Base-by-base conservation (phyloP, 2,113 vertebrate species). In the Phylloscopus whistleri region DNA sequence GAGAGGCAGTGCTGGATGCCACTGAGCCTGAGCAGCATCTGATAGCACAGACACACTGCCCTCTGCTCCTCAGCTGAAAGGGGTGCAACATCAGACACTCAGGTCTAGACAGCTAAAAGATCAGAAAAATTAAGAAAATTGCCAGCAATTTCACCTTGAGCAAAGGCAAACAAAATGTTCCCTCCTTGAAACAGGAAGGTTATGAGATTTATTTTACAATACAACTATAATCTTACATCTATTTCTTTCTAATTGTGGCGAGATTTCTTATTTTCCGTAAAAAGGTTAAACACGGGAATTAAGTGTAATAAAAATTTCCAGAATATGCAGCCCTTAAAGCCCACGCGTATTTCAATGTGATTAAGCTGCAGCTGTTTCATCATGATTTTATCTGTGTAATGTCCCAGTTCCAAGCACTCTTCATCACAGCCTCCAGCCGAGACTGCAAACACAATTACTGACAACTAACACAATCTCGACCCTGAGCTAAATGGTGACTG, bases 331-430 rank as follows among this genome's bases (percentile, higher is more conserved):
- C 44, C 84, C 88, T 86, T 78, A 84, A 83, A 93, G 85, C 92
- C 83, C 73, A 94, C 60, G 1, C 58, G 4, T 87, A 96, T 70
- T 94, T 90, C 69, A 68, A 35, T 78, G 85, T 37, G 82, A 89
- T 94, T 81, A 92, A 93, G 85, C 72, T 90, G 92, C 92, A 96
- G 92, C 85, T 93, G 76, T 84, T 90, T 92, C 90, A 92, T 72
- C 90, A 80, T 87, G 75, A 77, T 90, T 84, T 89, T 84, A 95
- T 95, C 90, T 93, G 85, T 84, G 92, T 70, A 96, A 94, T 64
- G 85, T 72, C 92, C 90, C 68, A 91, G 83, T 93, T 96, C 90
- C 90, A 92, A 90, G 62, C 66, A 84, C 84, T 95, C 90, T 74
- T 83, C 92, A 90, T 84, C 92, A 81, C 69, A 96, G 64, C 72